Percentiles rank a stretch among this genome's conserved stretches.
Conservation (phyloP, 2,797 vertebrate species). For the Clarias laeviceps region DNA sequence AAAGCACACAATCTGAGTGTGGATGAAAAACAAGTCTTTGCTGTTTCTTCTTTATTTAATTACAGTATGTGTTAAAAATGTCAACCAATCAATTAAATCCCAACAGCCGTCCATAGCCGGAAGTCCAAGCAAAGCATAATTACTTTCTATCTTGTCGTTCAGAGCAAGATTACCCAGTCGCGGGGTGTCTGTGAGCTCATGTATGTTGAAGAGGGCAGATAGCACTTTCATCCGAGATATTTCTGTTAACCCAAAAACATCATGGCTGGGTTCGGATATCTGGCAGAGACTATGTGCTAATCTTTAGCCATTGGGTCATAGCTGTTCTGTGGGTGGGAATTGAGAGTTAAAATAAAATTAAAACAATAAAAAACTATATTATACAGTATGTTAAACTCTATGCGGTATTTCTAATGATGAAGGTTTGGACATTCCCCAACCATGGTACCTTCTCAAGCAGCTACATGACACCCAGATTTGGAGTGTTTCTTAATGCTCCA, state of each 20-base stretch:
- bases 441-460: neutral
- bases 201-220: neutral
- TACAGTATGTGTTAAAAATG: neutral
- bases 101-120: neutral
- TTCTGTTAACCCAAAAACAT: neutral
- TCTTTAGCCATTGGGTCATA: neutral
- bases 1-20: neutral
- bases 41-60: neutral
- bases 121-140: neutral
- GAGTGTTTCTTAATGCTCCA: neutral
- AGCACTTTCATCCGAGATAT: neutral
- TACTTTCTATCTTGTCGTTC: neutral
- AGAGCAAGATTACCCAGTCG: neutral
- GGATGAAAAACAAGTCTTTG: neutral
- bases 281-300: neutral
- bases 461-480: neutral
- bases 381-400: neutral
- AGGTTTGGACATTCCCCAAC: too few species aligned
- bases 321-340: neutral
- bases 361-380: neutral
- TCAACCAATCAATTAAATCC: neutral
- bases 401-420: neutral
- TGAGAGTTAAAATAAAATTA: neutral
- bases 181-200: neutral
- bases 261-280: neutral